Conservation (phyloP, 2,888 invertebrate genomes). For the Margaritifera margaritifera region DNA sequence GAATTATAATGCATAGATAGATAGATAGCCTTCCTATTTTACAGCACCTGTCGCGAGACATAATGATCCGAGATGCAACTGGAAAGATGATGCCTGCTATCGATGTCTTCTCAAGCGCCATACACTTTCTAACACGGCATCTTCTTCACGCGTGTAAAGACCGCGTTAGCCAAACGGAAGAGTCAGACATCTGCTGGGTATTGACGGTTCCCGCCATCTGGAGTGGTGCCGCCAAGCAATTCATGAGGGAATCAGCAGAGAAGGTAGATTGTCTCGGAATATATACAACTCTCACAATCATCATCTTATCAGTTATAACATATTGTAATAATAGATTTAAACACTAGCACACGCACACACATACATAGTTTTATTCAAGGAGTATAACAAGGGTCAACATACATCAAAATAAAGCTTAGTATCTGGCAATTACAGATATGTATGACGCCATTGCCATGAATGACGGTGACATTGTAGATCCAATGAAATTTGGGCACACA, state of each 20-base stretch:
- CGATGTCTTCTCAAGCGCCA: background rate
- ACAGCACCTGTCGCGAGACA: background rate
- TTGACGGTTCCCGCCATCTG: constrained; percentile 2
- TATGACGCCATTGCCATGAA: too few species aligned
- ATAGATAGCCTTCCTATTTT: background rate
- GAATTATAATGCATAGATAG: too few species aligned
- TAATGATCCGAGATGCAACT: background rate
- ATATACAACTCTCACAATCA: too few species aligned
- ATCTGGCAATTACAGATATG: too few species aligned
- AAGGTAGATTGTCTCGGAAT: background rate
- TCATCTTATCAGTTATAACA: too few species aligned
- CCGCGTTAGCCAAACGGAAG: background rate
- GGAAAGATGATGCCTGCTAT: constrained; percentile 1
- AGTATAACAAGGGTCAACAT: too few species aligned
- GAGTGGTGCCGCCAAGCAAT: constrained; percentile 4
- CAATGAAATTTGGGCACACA: too few species aligned
- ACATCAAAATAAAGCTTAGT: too few species aligned
- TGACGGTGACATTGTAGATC: too few species aligned
- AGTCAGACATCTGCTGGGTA: constrained; percentile 1
- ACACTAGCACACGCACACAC: too few species aligned
- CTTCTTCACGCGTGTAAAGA: background rate
- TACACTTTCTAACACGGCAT: background rate
- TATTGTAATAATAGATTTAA: too few species aligned
- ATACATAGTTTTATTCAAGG: too few species aligned
- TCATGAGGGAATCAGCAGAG: background rate